Evolutionary conservation across 2,113 vertebrate species (phyloP).

Genomic region (Scomber colias): DNA sequence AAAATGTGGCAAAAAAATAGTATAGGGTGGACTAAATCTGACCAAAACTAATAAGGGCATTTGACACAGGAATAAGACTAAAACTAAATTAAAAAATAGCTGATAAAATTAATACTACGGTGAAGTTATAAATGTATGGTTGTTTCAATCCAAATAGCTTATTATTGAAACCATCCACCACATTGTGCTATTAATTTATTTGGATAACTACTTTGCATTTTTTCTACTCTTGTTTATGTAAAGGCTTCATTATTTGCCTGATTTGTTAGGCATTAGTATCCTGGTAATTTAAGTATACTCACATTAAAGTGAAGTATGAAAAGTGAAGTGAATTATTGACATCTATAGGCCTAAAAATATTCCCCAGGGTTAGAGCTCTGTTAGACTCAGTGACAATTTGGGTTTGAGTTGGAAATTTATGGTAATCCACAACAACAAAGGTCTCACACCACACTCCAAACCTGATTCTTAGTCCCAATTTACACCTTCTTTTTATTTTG

Average conservation of each 20-base stretch:
- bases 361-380: slow-evolving; percentile 11
- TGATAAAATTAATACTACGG: too few species aligned
- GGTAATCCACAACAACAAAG: slow-evolving; percentile 28
- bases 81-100: too few species aligned
- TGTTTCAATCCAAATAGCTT: background rate
- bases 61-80: too few species aligned
- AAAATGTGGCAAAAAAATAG: too few species aligned
- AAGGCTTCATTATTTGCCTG: background rate
- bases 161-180: background rate
- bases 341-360: background rate
- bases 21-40: too few species aligned
- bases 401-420: slow-evolving; percentile 4
- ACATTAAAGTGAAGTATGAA: slow-evolving; percentile 4
- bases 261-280: too few species aligned
- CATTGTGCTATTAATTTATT: background rate
- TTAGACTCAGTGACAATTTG: slow-evolving; percentile 33
- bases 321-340: background rate
- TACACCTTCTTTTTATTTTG: slow-evolving; percentile 1
- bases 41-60: too few species aligned
- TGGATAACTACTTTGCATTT: slow-evolving; percentile 1
- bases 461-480: background rate
- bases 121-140: background rate
- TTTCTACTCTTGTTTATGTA: background rate
- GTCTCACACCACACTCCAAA: slow-evolving; percentile 1
- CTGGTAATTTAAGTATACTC: background rate